Evolutionary conservation across 1,140 invertebrate genomes (phyloP), one percentile per base, ranked within the genome.

Genomic region (Caenorhabditis remanei): DNA sequence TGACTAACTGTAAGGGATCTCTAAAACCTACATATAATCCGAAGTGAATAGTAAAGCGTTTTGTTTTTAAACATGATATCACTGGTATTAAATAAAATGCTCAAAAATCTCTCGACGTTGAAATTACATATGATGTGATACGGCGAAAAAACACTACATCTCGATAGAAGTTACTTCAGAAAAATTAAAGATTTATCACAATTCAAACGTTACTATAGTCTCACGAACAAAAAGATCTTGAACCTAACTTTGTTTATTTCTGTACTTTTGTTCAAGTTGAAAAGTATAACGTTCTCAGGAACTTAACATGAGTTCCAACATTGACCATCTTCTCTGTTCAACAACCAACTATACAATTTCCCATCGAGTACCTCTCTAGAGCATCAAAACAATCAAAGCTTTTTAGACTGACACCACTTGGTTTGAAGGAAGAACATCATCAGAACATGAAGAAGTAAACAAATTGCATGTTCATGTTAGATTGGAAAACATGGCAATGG

Each of bases 301-400:
- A 32, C 32, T 32, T 32, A 32, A 32, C 32, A 32, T 32, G 32
- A 32, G 32, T 32, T 32, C 32, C 32, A 32, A 32, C 32, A 32
- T 32, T 32, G 1, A 2, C 32, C 32, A 32, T 32, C 32, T 32
- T 32, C 32, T 32, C 32, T 32, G 56, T 61, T 61, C 56, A 61
- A 61, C n/a, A 21, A 61, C 56, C 56, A 61, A 65, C 61, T 65
- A 65, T 65, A 65, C 61, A 65, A 65, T 65, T 65, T 65, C 61
- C 61, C 24, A 79, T 79, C 48, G 21, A 79, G 71, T 79, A 48
- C 41, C 48, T 48, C 48, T 53, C 24, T 43, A 4, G 41, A n/a
- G 4, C 21, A 21, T 48, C 71, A 48, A 79, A 79, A 48, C 43
- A 79, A 79, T 48, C 48, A 53, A n/a, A 24, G 43, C 43, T 48